A percentile compares a stretch with the other conserved stretches of the same genome.
phyloP scores from a whole-genome alignment of 2,797 vertebrate genomes.

The Hafferia zeledoni region DNA sequence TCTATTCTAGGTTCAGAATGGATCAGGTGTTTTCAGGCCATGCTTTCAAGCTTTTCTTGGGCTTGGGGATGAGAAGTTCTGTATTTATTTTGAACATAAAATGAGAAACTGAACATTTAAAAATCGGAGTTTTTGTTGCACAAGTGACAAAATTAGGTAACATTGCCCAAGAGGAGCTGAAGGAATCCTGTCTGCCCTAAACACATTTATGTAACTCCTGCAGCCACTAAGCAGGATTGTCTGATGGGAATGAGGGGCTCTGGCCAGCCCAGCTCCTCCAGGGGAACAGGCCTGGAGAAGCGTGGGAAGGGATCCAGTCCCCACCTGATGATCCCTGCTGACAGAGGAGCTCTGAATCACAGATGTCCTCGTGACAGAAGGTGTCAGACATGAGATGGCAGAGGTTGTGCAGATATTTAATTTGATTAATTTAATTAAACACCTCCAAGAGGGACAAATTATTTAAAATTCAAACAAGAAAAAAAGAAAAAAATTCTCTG shows the following conservation, averaged over 20 bases:
- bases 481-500: background rate
- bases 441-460: background rate
- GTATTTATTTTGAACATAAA: background rate
- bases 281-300: background rate
- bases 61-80: background rate
- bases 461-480: background rate
- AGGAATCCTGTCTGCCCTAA: background rate
- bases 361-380: background rate
- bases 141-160: background rate
- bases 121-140: background rate
- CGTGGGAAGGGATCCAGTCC: background rate
- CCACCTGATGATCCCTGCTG: background rate
- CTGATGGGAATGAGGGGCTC: background rate
- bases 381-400: background rate
- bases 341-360: background rate
- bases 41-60: background rate
- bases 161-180: background rate
- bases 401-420: background rate
- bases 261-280: background rate
- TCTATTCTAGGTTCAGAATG: background rate
- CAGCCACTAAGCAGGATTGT: background rate
- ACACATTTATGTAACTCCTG: background rate
- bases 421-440: background rate
- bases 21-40: background rate
- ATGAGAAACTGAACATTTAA: background rate